These are phyloP conservation scores for Cynoglossus semilaevis DNA, from an alignment of 2,113 vertebrate genomes.

Conservation along the genomic window DNA sequence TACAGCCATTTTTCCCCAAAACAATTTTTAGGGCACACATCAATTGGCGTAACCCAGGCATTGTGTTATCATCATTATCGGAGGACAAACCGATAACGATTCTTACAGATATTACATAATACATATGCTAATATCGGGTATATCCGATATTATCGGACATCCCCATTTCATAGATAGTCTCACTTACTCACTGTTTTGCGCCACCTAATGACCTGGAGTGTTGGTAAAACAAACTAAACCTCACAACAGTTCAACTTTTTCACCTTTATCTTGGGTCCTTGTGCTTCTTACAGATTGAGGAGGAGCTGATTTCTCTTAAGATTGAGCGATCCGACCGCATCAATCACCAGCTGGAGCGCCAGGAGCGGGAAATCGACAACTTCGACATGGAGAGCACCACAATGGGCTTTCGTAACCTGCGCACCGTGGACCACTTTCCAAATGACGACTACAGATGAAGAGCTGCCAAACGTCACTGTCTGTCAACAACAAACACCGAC, in stretches of 20 bases:
- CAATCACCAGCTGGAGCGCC: slow-evolving; percentile 91
- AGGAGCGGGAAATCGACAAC: slow-evolving; percentile 91
- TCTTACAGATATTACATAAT: no score
- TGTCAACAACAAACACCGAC: background rate
- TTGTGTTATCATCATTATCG: no score
- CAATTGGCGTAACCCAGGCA: no score
- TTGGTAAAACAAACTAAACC: no score
- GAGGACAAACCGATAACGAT: no score
- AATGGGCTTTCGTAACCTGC: slow-evolving; percentile 93
- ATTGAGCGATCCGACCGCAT: slow-evolving; percentile 97
- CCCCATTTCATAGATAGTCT: no score
- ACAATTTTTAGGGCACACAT: no score
- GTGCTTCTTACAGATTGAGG: slow-evolving; percentile 85
- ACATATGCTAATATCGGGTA: no score
- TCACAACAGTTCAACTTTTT: background rate
- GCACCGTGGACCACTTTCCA: slow-evolving; percentile 90
- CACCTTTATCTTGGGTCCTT: background rate
- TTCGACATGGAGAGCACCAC: slow-evolving; percentile 97
- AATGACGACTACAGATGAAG: slow-evolving; percentile 99
- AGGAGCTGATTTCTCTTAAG: slow-evolving; percentile 96
- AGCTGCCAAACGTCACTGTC: slow-evolving; percentile 30
- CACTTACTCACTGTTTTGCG: no score
- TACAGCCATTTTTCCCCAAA: no score
- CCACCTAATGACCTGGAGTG: background rate
- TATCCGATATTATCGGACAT: no score